Evolutionary conservation across 2,888 invertebrate species (phyloP).

Genomic region (Amorpha juglandis): DNA sequence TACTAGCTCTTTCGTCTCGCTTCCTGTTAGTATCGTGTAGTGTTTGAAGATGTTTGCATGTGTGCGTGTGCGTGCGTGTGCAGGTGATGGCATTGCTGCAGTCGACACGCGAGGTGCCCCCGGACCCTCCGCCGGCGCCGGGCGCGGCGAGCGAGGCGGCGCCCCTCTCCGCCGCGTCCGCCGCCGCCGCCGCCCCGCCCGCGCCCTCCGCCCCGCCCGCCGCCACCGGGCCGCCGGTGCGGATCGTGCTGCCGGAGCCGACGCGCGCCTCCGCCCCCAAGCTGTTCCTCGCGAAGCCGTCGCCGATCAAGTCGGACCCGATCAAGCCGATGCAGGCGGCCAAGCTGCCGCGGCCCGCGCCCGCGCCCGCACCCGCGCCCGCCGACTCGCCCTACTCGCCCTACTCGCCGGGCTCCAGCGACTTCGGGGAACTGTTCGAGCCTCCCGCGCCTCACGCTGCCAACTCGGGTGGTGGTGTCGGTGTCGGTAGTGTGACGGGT

Average conservation of each 20-base stretch:
- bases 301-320: slow-evolving; percentile 84
- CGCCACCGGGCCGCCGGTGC: slow-evolving; percentile 42
- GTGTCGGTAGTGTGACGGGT: slow-evolving; percentile 25
- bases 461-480: slow-evolving; percentile 38
- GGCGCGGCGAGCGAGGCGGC: slow-evolving; percentile 36
- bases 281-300: slow-evolving; percentile 79
- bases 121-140: slow-evolving; percentile 60
- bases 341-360: slow-evolving; percentile 78
- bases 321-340: slow-evolving; percentile 81
- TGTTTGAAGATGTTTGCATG: too few relatives aligned
- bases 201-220: slow-evolving; percentile 39
- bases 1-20: too few relatives aligned
- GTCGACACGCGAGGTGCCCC: slow-evolving; percentile 75
- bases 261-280: slow-evolving; percentile 80
- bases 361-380: too few relatives aligned
- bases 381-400: slow-evolving; percentile 91
- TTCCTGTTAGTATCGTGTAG: too few relatives aligned
- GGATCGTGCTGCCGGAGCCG: slow-evolving; percentile 79
- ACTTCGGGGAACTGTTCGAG: slow-evolving; percentile 94
- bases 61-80: too few relatives aligned
- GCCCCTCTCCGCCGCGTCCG: slow-evolving; percentile 39
- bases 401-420: slow-evolving; percentile 94
- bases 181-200: slow-evolving; percentile 52
- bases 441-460: slow-evolving; percentile 80
- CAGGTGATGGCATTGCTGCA: slow-evolving; percentile 83